A percentile compares a stretch with the other conserved stretches of the same genome.
Conservation (phyloP, 2,888 invertebrate genomes). For the Celastrina argiolus region DNA sequence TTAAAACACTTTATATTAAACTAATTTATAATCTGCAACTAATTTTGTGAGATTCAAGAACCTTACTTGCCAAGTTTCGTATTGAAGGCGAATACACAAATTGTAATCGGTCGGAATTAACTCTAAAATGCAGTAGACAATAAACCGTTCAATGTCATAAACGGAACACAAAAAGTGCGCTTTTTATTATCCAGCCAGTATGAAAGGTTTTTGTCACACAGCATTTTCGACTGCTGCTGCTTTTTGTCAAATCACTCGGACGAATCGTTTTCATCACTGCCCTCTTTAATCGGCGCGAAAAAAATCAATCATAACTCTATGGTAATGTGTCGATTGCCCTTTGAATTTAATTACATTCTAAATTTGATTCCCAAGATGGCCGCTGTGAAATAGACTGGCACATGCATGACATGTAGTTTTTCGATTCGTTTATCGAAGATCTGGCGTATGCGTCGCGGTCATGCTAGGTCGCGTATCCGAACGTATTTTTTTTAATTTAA, state of each 20-base stretch:
- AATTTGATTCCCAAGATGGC: conserved; percentile 75
- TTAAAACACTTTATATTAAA: too few relatives aligned
- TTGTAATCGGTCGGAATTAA: not conserved
- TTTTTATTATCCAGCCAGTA: conserved; percentile 31
- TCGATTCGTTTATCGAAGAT: conserved; percentile 67
- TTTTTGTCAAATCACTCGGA: conserved; percentile 49
- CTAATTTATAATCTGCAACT: too few relatives aligned
- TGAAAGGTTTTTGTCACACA: conserved; percentile 33
- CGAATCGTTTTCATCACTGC: conserved; percentile 39
- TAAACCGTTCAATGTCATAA: conserved; percentile 21
- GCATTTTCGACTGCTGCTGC: conserved; percentile 36
- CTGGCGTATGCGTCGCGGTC: conserved; percentile 65
- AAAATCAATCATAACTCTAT: conserved; percentile 32
- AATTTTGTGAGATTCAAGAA: not conserved
- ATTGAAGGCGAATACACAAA: conserved; percentile 5
- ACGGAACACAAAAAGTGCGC: conserved; percentile 29
- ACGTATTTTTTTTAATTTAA: conserved; percentile 73
- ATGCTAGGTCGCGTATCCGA: conserved; percentile 58
- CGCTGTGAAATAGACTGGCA: conserved; percentile 72
- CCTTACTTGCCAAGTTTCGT: not conserved
- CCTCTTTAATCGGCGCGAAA: conserved; percentile 15
- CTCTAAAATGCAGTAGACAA: conserved; percentile 20
- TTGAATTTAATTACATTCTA: conserved; percentile 76
- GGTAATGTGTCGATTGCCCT: conserved; percentile 61
- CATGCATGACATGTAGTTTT: conserved; percentile 77